Evolutionary conservation across 2,113 vertebrate species (phyloP).

Genomic region (Vulpes vulpes): DNA sequence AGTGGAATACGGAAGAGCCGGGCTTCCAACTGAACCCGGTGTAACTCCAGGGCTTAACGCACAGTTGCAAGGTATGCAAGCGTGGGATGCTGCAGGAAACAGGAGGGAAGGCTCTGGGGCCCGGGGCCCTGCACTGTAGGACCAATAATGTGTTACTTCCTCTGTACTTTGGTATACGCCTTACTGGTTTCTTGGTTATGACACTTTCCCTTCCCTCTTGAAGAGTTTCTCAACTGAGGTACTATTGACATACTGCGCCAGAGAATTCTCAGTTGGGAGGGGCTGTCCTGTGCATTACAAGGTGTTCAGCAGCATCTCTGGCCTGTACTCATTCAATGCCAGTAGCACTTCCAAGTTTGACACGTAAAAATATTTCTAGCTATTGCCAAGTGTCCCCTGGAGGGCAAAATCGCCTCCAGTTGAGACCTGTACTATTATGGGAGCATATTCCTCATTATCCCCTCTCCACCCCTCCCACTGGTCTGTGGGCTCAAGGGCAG

Average conservation of each 20-base stretch:
- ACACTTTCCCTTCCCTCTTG: neutral
- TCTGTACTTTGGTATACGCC: neutral
- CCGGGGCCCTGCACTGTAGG: neutral
- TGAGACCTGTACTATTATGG: neutral
- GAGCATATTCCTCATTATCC: neutral
- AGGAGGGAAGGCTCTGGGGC: neutral
- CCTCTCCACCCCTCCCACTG: neutral
- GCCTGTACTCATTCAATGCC: neutral
- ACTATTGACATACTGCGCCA: neutral
- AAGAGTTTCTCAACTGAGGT: neutral
- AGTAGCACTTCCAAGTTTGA: neutral
- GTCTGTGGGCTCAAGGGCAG: neutral
- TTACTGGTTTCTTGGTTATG: neutral
- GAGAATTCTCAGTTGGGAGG: neutral
- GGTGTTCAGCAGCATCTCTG: neutral
- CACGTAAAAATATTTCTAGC: neutral
- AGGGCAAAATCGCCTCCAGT: neutral
- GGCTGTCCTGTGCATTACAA: neutral
- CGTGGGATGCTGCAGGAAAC: neutral
- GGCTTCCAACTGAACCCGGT: neutral
- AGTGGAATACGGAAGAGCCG: neutral
- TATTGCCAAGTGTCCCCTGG: neutral
- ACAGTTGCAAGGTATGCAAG: neutral
- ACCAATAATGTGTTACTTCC: accelerated
- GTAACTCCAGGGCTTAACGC: accelerated